Base-by-base conservation (phyloP, 2,113 vertebrate species). In the Mionectes macconnelli region DNA sequence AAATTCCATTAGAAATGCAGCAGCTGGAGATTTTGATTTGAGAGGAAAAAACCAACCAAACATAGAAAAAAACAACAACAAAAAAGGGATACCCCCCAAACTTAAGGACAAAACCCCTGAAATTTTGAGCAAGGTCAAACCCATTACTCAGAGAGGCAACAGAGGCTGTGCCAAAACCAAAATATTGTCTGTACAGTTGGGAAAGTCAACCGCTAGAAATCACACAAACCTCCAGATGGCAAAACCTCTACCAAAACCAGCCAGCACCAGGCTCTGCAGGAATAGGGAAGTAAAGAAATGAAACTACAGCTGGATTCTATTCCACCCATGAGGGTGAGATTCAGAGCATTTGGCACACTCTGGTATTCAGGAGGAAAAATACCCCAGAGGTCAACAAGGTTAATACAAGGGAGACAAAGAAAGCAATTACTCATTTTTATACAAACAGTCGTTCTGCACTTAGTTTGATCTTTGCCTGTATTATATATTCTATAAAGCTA, bases 1-100 rank as follows among this genome's bases (percentile, higher is more conserved):
- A 89, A 95, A 97, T 92, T 93, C 94, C 82, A 96, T 86, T 85
- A 94, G 74, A 70, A 82, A 53, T 84, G 47, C 88, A 88, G 78
- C 73, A 94, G 72, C 56, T 85, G 19, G 25, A 50, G 13, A 31
- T 84, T 96, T 89, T 28, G 16, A 82, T 91, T 94, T 78, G 10
- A 75, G 57, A n/a, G 4, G 8, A 72, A 78, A 42, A 79, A 44
- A 2, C 3, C 2, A 17, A 15, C 0, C 2, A 74, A 60, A 25
- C 2, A 75, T 0, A 13, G 2, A 39, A 40, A 25, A 31, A 23
- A 6, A 27, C 10, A 42, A 42, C 10, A 42, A 13, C 12, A 12
- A 42, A 42, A 49, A 20, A 2, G 4, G 9, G 12, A 10, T 13
- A 2, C 0, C 3, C 10, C 2, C 1, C 25, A 35, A 35, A 28